Evolutionary conservation across 1,140 invertebrate species (phyloP).

Genomic region (Drosophila oshimai): DNA sequence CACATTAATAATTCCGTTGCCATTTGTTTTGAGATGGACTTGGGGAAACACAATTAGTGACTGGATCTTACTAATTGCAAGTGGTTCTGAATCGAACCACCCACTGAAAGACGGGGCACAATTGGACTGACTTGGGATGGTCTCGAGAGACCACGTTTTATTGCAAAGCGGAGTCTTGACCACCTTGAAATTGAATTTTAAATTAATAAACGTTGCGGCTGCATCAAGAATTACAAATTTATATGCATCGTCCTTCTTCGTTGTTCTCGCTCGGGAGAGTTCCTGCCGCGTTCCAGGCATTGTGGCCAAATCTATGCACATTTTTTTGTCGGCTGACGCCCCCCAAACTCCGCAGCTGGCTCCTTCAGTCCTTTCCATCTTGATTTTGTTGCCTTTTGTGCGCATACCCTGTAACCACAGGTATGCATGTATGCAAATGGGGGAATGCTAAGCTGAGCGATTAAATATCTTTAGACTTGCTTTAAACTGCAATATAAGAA

Average conservation of each 20-base stretch:
- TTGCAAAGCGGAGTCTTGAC: conserved; percentile 39
- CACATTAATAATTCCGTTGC: conserved; percentile 56
- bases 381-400: conserved; percentile 33
- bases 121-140: not conserved
- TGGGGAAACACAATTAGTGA: conserved; percentile 67
- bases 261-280: conserved; percentile 29
- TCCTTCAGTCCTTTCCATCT: conserved; percentile 31
- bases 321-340: conserved; percentile 56
- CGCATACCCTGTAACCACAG: conserved; percentile 37
- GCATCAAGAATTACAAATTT: conserved; percentile 80
- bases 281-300: conserved; percentile 52
- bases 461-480: not conserved
- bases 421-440: not conserved
- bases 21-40: conserved; percentile 53
- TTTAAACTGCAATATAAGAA: too few relatives aligned
- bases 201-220: conserved; percentile 78
- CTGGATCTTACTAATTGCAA: conserved; percentile 66
- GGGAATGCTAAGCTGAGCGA: not conserved
- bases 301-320: conserved; percentile 72
- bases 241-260: conserved; percentile 59
- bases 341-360: not conserved
- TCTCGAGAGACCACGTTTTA: conserved; percentile 18
- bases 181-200: conserved; percentile 80
- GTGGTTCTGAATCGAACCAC: conserved; percentile 41
- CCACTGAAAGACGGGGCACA: not conserved